Conservation (phyloP, 2,113 vertebrate species). For the Pedetes capensis region DNA sequence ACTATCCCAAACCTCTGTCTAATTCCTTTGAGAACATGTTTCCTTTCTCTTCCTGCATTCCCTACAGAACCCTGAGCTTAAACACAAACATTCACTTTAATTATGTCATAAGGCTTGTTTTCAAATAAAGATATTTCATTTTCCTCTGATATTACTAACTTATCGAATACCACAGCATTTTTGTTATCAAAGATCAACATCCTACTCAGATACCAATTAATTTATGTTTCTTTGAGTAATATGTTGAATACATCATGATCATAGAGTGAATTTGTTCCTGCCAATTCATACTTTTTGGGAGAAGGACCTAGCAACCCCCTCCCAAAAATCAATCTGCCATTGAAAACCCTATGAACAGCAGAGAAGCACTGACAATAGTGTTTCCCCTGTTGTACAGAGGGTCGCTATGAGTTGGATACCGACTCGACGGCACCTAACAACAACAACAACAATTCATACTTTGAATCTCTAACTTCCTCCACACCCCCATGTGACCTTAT, state of each 20-base stretch:
- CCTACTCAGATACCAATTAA: not conserved
- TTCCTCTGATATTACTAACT: not conserved
- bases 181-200: not conserved
- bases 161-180: slow-evolving; percentile 9
- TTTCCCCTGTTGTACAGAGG: no score
- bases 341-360: no score
- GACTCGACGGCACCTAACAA: no score
- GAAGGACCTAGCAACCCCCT: no score
- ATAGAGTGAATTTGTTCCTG: not conserved
- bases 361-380: no score
- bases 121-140: not conserved
- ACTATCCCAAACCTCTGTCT: not conserved
- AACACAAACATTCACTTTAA: not conserved
- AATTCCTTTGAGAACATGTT: not conserved
- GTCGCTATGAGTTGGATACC: no score
- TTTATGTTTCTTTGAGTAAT: not conserved
- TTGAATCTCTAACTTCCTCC: not conserved
- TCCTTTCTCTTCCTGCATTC: not conserved
- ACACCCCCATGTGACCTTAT: not conserved
- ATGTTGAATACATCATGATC: not conserved
- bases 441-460: not conserved
- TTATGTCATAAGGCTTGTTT: slow-evolving; percentile 6
- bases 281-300: not conserved
- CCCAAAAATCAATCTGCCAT: no score
- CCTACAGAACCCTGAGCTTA: not conserved